Conservation (phyloP, 2,113 vertebrate genomes). For the Piliocolobus tephrosceles region DNA sequence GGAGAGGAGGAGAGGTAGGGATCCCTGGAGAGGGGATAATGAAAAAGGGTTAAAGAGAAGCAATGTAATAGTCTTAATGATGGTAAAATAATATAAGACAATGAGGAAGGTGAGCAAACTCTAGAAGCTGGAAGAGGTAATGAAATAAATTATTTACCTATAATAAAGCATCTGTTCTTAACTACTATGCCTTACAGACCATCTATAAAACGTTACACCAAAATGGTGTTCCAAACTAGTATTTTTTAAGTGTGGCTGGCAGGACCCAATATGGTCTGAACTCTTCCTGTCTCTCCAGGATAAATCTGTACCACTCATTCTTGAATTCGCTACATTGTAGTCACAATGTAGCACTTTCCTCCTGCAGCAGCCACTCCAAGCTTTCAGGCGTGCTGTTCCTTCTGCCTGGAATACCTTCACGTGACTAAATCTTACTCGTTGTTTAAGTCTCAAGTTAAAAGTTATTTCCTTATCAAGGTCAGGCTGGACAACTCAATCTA, state of each 20-base stretch:
- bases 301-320: neutral
- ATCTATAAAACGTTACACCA: neutral
- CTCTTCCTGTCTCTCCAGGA: neutral
- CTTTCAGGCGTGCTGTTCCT: neutral
- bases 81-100: too few relatives aligned
- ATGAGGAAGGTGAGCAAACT: too few relatives aligned
- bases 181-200: neutral
- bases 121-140: neutral
- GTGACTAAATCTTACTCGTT: neutral
- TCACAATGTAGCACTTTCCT: neutral
- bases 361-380: too few relatives aligned
- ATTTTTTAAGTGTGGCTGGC: neutral
- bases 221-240: neutral
- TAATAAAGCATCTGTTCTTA: neutral
- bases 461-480: neutral
- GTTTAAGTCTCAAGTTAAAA: neutral
- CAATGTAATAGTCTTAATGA: neutral
- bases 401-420: neutral
- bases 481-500: neutral
- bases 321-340: too few relatives aligned
- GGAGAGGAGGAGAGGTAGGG: too few relatives aligned
- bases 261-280: neutral
- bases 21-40: neutral
- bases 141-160: neutral
- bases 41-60: neutral